These are phyloP conservation scores for Dryocosmus kuriphilus DNA, from an alignment of 2,888 invertebrate species.

Conservation along the genomic window DNA sequence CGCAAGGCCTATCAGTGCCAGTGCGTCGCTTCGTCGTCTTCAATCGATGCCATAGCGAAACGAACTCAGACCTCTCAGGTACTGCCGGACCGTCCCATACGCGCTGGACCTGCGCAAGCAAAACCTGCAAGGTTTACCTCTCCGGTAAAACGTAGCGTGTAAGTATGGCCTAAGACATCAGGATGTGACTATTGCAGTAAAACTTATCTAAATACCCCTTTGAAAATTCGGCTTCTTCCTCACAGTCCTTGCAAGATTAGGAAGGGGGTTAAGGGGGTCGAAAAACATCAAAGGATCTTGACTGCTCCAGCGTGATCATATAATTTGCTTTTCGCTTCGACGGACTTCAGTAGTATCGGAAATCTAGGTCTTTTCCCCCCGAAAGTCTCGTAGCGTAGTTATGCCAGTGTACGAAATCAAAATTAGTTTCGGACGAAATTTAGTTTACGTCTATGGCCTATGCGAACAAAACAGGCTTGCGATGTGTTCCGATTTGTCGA, in stretches of 20 bases:
- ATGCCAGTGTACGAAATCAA: constrained; percentile 69
- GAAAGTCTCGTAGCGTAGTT: constrained; percentile 49
- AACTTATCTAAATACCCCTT: constrained; percentile 10
- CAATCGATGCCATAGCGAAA: too few species aligned
- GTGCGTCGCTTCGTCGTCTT: too few species aligned
- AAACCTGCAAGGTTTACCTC: too few species aligned
- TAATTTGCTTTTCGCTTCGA: constrained; percentile 76
- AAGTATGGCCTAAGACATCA: constrained; percentile 20
- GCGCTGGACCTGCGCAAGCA: too few species aligned
- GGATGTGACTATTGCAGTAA: constrained; percentile 14
- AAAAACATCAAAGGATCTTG: constrained; percentile 72
- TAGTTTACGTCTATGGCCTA: constrained; percentile 60
- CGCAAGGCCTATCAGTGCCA: too few species aligned
- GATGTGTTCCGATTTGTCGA: constrained; percentile 50
- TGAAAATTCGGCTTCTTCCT: constrained; percentile 23
- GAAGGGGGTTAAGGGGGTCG: constrained; percentile 20
- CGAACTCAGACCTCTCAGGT: too few species aligned
- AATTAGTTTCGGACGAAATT: constrained; percentile 75
- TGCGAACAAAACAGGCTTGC: constrained; percentile 47
- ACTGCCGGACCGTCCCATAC: too few species aligned
- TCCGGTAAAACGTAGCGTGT: too few species aligned
- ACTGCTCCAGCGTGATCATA: constrained; percentile 70
- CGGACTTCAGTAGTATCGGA: constrained; percentile 76
- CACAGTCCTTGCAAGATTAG: constrained; percentile 29
- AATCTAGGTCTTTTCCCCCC: constrained; percentile 67